These are phyloP conservation scores for Vombatus ursinus DNA, from an alignment of 2,113 vertebrate genomes.

Conservation along the genomic window DNA sequence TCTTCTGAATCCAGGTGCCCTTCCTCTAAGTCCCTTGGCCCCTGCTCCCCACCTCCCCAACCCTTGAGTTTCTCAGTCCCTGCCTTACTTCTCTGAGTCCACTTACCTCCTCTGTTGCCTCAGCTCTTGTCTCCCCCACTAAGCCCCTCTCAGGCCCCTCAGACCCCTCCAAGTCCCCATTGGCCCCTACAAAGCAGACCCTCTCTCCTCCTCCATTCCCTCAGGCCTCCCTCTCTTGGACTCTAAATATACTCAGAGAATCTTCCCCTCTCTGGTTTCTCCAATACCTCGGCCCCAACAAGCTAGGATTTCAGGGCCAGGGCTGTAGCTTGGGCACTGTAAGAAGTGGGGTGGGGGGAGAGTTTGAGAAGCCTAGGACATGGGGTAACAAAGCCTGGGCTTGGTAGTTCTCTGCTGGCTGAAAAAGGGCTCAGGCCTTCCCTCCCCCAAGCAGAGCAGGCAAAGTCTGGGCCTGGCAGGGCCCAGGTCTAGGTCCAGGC, in stretches of 20 bases:
- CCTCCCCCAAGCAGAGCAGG: neutral
- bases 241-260: neutral
- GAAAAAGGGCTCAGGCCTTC: neutral
- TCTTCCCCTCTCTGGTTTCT: slow-evolving; percentile 11
- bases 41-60: too few species aligned
- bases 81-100: neutral
- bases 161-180: neutral
- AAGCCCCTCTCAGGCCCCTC: neutral
- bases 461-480: slow-evolving; percentile 4
- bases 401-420: neutral
- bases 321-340: slow-evolving; percentile 44
- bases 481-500: slow-evolving; percentile 53
- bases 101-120: neutral
- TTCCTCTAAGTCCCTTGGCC: neutral
- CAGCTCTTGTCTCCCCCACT: neutral
- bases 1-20: neutral
- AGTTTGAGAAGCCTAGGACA: neutral
- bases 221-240: neutral
- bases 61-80: neutral
- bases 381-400: neutral
- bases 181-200: neutral
- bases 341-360: slow-evolving; percentile 1
- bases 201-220: neutral
- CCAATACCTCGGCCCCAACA: neutral
- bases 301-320: neutral